These are phyloP conservation scores for Mythimna impura DNA, from an alignment of 2,888 invertebrate species.

Conservation along the genomic window DNA sequence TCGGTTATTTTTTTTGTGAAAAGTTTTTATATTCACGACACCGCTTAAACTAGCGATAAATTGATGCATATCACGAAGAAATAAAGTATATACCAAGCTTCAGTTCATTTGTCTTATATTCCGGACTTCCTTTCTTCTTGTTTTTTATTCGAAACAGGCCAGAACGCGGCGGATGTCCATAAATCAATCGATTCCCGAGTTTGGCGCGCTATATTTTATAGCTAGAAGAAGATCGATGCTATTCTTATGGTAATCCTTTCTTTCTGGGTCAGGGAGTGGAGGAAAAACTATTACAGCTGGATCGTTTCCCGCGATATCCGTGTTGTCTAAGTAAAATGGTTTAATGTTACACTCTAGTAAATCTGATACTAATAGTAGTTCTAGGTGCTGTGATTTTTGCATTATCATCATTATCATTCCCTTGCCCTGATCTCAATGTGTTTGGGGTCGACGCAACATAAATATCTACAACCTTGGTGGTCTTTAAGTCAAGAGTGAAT, in stretches of 20 bases:
- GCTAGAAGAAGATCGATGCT: constrained; percentile 18
- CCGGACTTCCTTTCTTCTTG: constrained; percentile 25
- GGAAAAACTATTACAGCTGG: constrained; percentile 24
- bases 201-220: constrained; percentile 10
- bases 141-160: constrained; percentile 35
- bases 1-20: too few relatives aligned
- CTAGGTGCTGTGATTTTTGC: neutral
- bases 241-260: constrained; percentile 50
- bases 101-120: constrained; percentile 45
- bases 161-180: constrained; percentile 31
- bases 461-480: too few relatives aligned
- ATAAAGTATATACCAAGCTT: constrained; percentile 17
- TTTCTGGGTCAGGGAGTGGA: constrained; percentile 10
- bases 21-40: too few relatives aligned
- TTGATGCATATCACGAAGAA: constrained; percentile 11
- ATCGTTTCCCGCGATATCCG: neutral
- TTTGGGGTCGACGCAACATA: too few relatives aligned
- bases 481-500: too few relatives aligned
- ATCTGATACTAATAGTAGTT: neutral
- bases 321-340: constrained; percentile 9
- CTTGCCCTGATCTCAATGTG: too few relatives aligned
- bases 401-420: neutral
- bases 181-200: constrained; percentile 51
- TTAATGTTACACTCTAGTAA: constrained; percentile 1
- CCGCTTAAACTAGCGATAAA: constrained; percentile 7